phyloP scores from a whole-genome alignment of 2,113 vertebrate genomes.

The Nothocercus julius region DNA sequence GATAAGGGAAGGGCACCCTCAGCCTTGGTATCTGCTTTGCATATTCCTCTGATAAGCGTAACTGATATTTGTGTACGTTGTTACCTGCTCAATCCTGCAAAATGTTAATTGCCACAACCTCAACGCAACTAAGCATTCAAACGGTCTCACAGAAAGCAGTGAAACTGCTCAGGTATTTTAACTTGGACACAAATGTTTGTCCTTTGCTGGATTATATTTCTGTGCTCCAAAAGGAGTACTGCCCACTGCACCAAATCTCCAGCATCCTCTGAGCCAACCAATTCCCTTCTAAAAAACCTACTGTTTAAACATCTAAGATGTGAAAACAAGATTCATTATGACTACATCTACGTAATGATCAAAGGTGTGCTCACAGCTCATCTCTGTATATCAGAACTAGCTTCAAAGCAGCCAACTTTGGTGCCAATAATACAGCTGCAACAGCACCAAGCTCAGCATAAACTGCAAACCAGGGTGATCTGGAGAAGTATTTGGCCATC shows the following conservation, averaged over 20 bases:
- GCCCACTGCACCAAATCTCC: not conserved
- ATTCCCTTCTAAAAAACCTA: not conserved
- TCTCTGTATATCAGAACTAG: not conserved
- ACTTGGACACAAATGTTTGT: not conserved
- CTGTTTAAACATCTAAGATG: not conserved
- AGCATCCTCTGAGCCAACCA: not conserved
- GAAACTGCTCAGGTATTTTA: not conserved
- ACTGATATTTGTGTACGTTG: not conserved
- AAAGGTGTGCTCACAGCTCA: not conserved
- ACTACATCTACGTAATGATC: not conserved
- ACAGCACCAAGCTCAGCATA: not conserved
- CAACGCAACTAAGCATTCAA: not conserved
- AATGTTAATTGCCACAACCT: not conserved
- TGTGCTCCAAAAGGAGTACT: not conserved
- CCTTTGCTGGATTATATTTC: not conserved
- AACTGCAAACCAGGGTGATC: not conserved
- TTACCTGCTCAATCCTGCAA: not conserved
- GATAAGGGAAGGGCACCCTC: not conserved
- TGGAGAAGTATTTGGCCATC: not conserved
- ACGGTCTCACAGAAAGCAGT: not conserved
- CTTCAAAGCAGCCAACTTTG: not conserved
- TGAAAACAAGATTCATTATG: not conserved
- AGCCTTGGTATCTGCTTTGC: not conserved
- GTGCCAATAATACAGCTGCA: not conserved
- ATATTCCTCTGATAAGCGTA: not conserved